These are phyloP conservation scores for Platycnemis pennipes DNA, from an alignment of 2,888 invertebrate species.

Conservation along the genomic window DNA sequence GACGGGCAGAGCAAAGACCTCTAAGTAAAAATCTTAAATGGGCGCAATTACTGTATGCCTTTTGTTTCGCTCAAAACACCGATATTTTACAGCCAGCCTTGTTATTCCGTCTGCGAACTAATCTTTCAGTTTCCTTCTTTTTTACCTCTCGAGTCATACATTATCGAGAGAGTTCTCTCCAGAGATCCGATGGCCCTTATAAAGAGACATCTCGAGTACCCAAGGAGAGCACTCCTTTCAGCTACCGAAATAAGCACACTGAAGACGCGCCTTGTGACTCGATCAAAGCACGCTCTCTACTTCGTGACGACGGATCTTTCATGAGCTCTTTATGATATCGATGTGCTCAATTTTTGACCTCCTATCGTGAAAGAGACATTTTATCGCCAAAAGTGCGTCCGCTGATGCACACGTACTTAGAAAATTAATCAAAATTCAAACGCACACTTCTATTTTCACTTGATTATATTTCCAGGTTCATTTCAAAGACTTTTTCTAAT, in stretches of 20 bases:
- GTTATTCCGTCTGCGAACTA: slow-evolving; percentile 21
- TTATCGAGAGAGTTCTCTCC: slow-evolving; percentile 37
- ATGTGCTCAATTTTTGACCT: neutral
- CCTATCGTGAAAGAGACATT: neutral
- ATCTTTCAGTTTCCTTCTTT: slow-evolving; percentile 40
- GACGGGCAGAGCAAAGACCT: neutral
- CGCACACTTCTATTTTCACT: no score
- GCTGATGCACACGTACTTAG: no score
- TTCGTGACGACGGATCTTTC: neutral
- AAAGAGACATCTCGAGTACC: slow-evolving; percentile 56
- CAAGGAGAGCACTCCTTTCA: slow-evolving; percentile 37
- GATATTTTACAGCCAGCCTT: neutral
- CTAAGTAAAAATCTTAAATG: neutral
- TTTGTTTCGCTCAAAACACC: neutral
- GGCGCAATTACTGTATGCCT: neutral
- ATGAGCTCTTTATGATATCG: slow-evolving; percentile 19
- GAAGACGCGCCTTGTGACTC: slow-evolving; percentile 15
- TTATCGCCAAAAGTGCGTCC: neutral
- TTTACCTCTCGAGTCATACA: slow-evolving; percentile 56
- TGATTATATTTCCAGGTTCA: no score
- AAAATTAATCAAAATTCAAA: no score
- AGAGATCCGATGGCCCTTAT: slow-evolving; percentile 20
- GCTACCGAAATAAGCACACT: slow-evolving; percentile 21
- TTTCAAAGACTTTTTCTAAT: no score
- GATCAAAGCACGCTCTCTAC: slow-evolving; percentile 19